Conservation (phyloP, 2,888 invertebrate species). For the Euproctis similis region DNA sequence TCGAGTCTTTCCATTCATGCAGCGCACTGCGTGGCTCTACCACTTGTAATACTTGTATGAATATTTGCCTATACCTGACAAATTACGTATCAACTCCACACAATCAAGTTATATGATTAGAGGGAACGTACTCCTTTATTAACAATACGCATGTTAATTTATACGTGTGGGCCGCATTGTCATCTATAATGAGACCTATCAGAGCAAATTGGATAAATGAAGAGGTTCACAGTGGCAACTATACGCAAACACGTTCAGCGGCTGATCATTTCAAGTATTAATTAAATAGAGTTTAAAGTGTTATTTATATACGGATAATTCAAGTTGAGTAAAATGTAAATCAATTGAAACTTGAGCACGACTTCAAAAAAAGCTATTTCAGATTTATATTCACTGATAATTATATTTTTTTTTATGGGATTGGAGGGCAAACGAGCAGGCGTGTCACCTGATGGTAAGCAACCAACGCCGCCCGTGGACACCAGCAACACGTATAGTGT, state of each 20-base stretch:
- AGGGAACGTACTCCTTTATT: not conserved
- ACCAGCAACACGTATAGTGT: no score
- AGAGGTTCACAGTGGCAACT: slow-evolving; percentile 3
- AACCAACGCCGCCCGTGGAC: no score
- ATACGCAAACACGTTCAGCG: slow-evolving; percentile 4
- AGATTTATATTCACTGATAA: no score
- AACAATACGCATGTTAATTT: slow-evolving; percentile 5
- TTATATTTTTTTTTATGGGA: no score
- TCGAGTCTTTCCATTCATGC: no score
- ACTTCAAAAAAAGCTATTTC: no score
- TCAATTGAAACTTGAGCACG: slow-evolving; percentile 9
- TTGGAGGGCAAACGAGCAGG: no score
- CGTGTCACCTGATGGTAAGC: no score
- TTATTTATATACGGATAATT: not conserved
- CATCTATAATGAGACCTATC: slow-evolving; percentile 7
- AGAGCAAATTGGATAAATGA: slow-evolving; percentile 9
- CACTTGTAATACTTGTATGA: no score
- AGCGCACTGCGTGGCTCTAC: no score
- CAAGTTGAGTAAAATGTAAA: slow-evolving; percentile 3
- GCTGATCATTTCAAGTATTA: slow-evolving; percentile 6
- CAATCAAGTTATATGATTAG: not conserved
- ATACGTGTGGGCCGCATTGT: slow-evolving; percentile 6
- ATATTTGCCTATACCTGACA: no score
- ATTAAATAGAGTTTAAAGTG: not conserved
- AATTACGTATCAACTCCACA: no score